Base-by-base conservation (phyloP, 2,888 invertebrate species). In the Euphydryas editha region DNA sequence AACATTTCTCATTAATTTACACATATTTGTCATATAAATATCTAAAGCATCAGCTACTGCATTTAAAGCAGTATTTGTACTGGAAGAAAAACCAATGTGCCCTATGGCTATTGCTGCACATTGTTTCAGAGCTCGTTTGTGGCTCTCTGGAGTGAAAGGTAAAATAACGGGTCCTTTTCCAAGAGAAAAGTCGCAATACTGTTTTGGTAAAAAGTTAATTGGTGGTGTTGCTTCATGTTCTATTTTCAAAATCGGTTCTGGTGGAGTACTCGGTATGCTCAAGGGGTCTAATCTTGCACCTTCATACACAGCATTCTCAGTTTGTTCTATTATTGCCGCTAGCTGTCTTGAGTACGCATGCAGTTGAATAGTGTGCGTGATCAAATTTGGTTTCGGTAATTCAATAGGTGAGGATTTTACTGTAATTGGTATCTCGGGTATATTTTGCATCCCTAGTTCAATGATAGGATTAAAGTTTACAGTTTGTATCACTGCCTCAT, bases 381-480 rank as follows among this genome's bases (percentile, higher is more conserved):
- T 88, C 57, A 93, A 77, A 79, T 92, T 93, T 11, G 83, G 84
- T 66, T 81, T 84, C 1, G 93, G 93, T 17, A 93, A 77, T 72
- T 92, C 90, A 24, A 93, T 88, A 2, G 92, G 88, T 1, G 89
- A 87, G 1, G 90, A 89, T 77, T 92, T 90, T 1, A 90, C 91
- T 37, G 86, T 84, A 55, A 90, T 92, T 0, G 90, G 88, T 76
- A 90, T 90, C 81, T 92, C 92, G 1, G 92, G 91, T 62, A 93
- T 92, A 65, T 92, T 92, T 78, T 92, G 92, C 90, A 93, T 87
- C 8, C 92, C 93, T 54, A 92, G 78, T 76, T 93, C 93, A 58
- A 93, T 93, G 18, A 93, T 90, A 1, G 93, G 93, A 67, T 90
- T 91, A 70, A 93, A 93, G 72, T 93, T 92, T 2, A 92, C 92